A percentile compares a stretch with the other conserved stretches of the same genome.
These are phyloP conservation scores for Ia io DNA, from an alignment of 2,113 vertebrate genomes.

Conservation along the genomic window DNA sequence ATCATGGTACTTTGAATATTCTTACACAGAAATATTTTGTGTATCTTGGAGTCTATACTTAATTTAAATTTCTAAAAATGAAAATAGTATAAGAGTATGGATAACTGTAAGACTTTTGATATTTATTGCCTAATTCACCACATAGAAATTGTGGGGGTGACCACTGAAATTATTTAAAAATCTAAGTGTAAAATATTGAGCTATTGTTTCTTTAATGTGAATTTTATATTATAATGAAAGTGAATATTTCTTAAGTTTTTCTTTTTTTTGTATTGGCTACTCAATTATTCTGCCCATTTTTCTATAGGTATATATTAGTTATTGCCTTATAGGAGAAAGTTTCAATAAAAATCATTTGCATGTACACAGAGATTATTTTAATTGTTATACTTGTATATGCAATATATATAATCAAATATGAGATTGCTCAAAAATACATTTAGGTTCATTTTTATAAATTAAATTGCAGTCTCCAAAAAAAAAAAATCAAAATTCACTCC, in stretches of 20 bases:
- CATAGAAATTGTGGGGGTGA: neutral
- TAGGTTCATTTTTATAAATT: neutral
- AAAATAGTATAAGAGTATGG: neutral
- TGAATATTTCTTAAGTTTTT: neutral
- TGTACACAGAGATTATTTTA: neutral
- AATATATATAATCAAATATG: neutral
- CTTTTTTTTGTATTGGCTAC: neutral
- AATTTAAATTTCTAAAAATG: neutral
- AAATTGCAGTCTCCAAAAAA: neutral
- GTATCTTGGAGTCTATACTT: neutral
- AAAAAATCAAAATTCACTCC: neutral
- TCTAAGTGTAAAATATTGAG: neutral
- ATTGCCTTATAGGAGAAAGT: neutral
- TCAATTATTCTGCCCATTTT: neutral
- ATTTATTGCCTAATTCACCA: neutral
- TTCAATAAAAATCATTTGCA: neutral
- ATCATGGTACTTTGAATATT: neutral
- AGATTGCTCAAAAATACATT: neutral
- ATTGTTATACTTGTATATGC: neutral
- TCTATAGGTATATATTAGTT: neutral
- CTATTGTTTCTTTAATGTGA: neutral
- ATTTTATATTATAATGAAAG: neutral
- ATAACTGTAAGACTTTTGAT: neutral
- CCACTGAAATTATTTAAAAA: neutral
- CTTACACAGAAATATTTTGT: neutral